A percentile compares a stretch with the other conserved stretches of the same genome.
Evolutionary conservation across 2,888 invertebrate genomes (phyloP).

Genomic region (Andrena flavipes): DNA sequence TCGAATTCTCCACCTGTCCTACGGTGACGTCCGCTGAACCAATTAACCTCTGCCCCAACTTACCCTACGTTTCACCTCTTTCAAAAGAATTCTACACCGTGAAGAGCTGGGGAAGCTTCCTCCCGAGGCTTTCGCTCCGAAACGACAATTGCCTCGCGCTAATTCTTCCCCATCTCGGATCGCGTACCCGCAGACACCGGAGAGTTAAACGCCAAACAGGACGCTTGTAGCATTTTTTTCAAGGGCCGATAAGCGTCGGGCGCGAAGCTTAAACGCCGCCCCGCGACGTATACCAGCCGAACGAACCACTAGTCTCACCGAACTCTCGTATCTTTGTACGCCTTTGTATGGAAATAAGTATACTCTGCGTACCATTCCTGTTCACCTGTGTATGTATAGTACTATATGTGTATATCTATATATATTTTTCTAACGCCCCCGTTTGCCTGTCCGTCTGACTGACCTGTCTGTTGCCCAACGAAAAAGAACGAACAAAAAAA

Average conservation of each 20-base stretch:
- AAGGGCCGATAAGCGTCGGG: not conserved
- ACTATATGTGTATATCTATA: slow-evolving; percentile 51
- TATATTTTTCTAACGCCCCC: slow-evolving; percentile 57
- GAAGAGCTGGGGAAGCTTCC: not conserved
- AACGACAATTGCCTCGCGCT: not conserved
- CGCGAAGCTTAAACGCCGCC: not conserved
- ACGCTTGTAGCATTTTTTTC: not conserved
- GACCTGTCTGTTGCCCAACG: slow-evolving; percentile 76
- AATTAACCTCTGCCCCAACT: too few relatives aligned
- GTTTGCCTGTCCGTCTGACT: slow-evolving; percentile 77
- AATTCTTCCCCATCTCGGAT: not conserved
- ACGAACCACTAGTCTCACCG: slow-evolving; percentile 17
- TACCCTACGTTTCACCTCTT: too few relatives aligned
- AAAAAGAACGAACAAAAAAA: not conserved
- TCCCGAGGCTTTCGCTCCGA: not conserved
- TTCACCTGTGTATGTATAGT: slow-evolving; percentile 64
- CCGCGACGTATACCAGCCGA: slow-evolving; percentile 15
- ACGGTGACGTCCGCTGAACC: too few relatives aligned
- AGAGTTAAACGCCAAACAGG: too few relatives aligned
- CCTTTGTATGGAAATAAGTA: slow-evolving; percentile 49
- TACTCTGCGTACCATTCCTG: slow-evolving; percentile 40
- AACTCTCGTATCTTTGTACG: slow-evolving; percentile 35
- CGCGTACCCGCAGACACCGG: too few relatives aligned
- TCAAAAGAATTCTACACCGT: too few relatives aligned
- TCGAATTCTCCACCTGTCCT: not conserved